Evolutionary conservation across 2,113 vertebrate species (phyloP), one percentile per base, ranked within the genome.

Genomic region (Falcunculus frontatus): DNA sequence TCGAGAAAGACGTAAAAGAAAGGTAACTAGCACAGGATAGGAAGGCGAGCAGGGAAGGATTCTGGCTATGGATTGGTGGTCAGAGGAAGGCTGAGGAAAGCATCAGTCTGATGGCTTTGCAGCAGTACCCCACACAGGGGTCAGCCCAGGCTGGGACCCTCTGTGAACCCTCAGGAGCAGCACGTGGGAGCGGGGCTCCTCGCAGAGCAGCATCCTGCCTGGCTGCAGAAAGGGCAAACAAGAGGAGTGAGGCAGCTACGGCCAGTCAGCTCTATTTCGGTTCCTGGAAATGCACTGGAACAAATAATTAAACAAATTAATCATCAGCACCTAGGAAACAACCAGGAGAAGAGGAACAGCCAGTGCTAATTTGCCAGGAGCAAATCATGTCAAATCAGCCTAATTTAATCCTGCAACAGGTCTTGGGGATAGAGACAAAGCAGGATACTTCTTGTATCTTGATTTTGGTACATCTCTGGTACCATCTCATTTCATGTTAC

Each of bases 211-310:
- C 63, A 83, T 46, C 41, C 47, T 81, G 89, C 39, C 85, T 59
- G 47, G 18, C 56, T 81, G 52, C 7, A 4, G 57, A 90, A 87
- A 74, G 27, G 39, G 46, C 42, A 93, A 90, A 72, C 32, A 68
- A 41, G 52, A 81, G 73, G 33, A 92, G 56, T 2, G 7, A 90
- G 65, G 74, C 69, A 95, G 81, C n/a, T 72, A 70, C 1, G 2
- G 64, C 37, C 80, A 87, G 57, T 53, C 81, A 94, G 89, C 81
- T 94, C 13, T 1, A 64, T 90, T 86, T 94, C 16, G 0, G 77
- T 97, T 97, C 96, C 87, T 96, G 94, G 95, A 95, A 96, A 94
- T 84, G 87, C 74, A 60, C 49, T 96, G 89, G 95, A 96, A 97
- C 95, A 96, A 95, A 95, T 93, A 96, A 93, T 95, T 95, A 95